These are phyloP conservation scores for Nemotelus nigrinus DNA, from an alignment of 2,888 invertebrate genomes.

Conservation along the genomic window DNA sequence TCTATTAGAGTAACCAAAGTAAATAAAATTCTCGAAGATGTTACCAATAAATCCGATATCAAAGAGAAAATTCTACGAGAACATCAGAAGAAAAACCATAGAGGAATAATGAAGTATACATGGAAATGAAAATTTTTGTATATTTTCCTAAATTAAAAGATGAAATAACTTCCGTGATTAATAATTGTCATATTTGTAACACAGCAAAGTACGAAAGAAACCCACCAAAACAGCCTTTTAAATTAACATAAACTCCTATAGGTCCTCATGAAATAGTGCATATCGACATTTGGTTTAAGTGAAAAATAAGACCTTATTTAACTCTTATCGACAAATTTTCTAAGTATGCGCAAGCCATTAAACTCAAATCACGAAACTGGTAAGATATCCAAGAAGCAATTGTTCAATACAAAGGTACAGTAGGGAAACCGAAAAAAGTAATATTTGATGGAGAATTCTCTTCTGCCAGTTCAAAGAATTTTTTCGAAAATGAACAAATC, in stretches of 20 bases:
- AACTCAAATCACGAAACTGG: background rate
- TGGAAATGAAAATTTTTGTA: background rate
- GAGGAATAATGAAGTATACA: conserved; percentile 8
- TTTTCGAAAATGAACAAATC: background rate
- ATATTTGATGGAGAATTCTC: background rate
- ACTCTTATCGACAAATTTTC: conserved; percentile 10
- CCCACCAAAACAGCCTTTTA: background rate
- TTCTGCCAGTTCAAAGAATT: background rate
- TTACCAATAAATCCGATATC: background rate
- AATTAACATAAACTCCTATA: background rate
- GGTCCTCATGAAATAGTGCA: background rate
- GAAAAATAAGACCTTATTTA: background rate
- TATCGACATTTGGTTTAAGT: background rate
- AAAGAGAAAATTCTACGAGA: background rate
- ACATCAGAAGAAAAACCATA: background rate
- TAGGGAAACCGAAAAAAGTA: conserved; percentile 14
- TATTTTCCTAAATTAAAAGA: background rate
- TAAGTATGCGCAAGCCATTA: background rate
- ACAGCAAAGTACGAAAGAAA: conserved; percentile 1
- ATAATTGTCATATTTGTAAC: conserved; percentile 1
- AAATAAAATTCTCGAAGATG: background rate
- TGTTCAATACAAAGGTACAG: background rate
- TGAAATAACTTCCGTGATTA: background rate
- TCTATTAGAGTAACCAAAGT: background rate
- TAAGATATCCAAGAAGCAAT: background rate